Base-by-base conservation (phyloP, 2,797 vertebrate species). In the Parauchenoglanis ngamensis region DNA sequence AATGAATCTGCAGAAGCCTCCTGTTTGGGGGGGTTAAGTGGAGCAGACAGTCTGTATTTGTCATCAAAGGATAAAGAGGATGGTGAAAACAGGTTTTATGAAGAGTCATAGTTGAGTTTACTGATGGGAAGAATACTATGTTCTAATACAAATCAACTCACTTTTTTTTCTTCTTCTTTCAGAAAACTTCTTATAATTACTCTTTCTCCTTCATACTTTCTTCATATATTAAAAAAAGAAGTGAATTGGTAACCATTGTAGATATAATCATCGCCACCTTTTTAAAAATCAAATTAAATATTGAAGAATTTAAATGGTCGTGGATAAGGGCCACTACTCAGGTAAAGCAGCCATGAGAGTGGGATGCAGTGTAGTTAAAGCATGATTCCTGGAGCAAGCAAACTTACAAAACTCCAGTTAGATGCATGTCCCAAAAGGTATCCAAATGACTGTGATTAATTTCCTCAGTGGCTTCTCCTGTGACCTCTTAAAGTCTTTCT, bases 41-140 rank as follows among this genome's bases (percentile, higher is more conserved):
- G 92, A 82, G 92, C 91, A 94, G 94, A 95, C 93, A 67, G 93
- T 90, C 94, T 96, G 94, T 77, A 54, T 92, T 94, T 94, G 91
- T 93, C 95, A 92, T 95, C 95, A 94, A 87, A 89, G 84, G 1
- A 85, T 68, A 59, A 90, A 91, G 88, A 79, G 61, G 90, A 95
- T 94, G 87, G 88, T 89, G 86, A 94, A 95, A 95, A 93, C 95
- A 96, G 86, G 28, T 5, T 89, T 86, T 91, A 93, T 91, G 89
- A 89, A 92, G 86, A 88, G 90, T 89, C 90, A 87, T 90, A 57
- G 78, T 86, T 89, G 89, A 88, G 57, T 40, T 40, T 70, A 68
- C 57, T 88, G 84, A 87, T 85, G 63, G 70, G n/a, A 85, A 87
- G 89, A 91, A 91, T 84, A 85, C 78, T 56, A 31, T 90, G 90